These are phyloP conservation scores for Zaprionus taronus DNA, from an alignment of 1,140 invertebrate genomes.

Conservation along the genomic window DNA sequence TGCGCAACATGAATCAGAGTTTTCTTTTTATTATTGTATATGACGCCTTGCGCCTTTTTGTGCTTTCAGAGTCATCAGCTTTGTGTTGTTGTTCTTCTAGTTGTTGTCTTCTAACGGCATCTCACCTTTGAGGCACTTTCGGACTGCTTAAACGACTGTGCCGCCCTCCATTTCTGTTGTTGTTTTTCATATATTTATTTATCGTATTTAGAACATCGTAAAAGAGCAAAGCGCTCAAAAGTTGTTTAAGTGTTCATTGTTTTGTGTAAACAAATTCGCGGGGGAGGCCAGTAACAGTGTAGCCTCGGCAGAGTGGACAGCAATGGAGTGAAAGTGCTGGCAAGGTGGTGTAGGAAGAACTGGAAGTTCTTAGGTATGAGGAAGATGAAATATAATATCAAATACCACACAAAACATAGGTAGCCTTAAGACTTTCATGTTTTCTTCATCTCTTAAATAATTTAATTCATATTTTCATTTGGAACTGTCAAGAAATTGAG, in stretches of 20 bases:
- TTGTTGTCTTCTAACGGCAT: slow-evolving; percentile 6
- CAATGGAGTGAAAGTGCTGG: too few relatives aligned
- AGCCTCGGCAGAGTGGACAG: background rate
- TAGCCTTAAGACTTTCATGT: too few relatives aligned
- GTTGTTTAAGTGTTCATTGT: slow-evolving; percentile 72
- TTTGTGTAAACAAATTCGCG: slow-evolving; percentile 63
- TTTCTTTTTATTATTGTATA: slow-evolving; percentile 14
- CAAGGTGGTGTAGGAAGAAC: background rate
- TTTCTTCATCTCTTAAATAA: too few relatives aligned
- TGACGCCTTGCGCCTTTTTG: background rate
- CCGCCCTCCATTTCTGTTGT: slow-evolving; percentile 22
- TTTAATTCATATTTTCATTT: too few relatives aligned
- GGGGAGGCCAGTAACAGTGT: slow-evolving; percentile 28
- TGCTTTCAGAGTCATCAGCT: slow-evolving; percentile 1
- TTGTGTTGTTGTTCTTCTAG: background rate
- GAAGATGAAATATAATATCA: too few relatives aligned
- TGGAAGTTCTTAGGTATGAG: background rate
- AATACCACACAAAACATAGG: too few relatives aligned
- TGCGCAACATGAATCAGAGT: slow-evolving; percentile 36
- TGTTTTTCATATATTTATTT: slow-evolving; percentile 55
- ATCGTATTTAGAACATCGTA: slow-evolving; percentile 68
- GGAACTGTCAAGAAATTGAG: too few relatives aligned
- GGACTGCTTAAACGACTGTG: slow-evolving; percentile 41
- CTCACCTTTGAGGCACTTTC: slow-evolving; percentile 49
- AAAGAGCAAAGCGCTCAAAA: slow-evolving; percentile 69